Base-by-base conservation (phyloP, 2,797 vertebrate species). In the Myripristis jacobus region DNA sequence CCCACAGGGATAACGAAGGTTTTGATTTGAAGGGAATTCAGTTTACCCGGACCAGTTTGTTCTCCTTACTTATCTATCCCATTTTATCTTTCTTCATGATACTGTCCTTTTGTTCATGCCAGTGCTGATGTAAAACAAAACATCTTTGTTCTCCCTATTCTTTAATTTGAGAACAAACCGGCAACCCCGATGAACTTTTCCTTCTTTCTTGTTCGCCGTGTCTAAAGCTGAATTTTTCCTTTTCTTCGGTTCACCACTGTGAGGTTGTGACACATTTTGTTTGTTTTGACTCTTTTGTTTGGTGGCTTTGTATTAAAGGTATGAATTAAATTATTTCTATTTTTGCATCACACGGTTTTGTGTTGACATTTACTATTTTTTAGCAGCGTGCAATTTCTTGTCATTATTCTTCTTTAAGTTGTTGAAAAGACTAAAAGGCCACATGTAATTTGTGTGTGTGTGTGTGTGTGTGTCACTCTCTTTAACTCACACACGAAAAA, bases 131-230 rank as follows among this genome's bases (percentile, higher is more conserved):
- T 66, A 59, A 61, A 66, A 34, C 44, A n/a, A n/a, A 63, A 66
- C 0, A 0, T 48, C 69, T 79, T 86, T 85, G 54, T 82, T 82
- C 59, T 76, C 27, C 47, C 54, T n/a, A 9, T 61, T 75, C 50
- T n/a, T 46, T 75, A 65, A 66, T 74, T 84, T 56, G 63, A 63
- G 82, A 86, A 83, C 68, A 84, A 68, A 76, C 58, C 52, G 15
- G n/a, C 31, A 72, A 80, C n/a, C 73, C 60, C 5, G 46, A 36
- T 47, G 59, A 77, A 74, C 77, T 61, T 53, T 4, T 29, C 8
- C 21, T 59, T 6, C 50, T 72, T 69, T 66, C 16, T 65, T 66
- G 19, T 66, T 73, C n/a, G 25, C 25, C 25, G 7, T 21, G 44
- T 54, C 18, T 9, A 47, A 69, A 60, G 46, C 11, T 2, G 11